Conservation (phyloP, 2,888 invertebrate species). For the Polyommatus iphigenia region DNA sequence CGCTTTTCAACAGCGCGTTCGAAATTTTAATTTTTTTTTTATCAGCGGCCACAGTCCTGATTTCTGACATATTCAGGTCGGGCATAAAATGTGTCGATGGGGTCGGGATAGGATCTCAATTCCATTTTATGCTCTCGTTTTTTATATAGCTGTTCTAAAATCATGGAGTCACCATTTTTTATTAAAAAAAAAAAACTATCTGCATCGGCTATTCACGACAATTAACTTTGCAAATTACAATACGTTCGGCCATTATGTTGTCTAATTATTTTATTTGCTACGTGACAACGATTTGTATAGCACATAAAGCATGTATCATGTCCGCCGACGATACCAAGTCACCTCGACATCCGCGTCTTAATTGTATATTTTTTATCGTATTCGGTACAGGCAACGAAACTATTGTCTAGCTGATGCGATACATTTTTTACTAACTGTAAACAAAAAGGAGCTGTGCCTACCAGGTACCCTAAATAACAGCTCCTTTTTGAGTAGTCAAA, state of each 20-base stretch:
- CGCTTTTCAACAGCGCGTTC: conserved; percentile 10
- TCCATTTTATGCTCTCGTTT: not conserved
- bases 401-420: not conserved
- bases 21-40: not conserved
- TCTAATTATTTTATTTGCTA: not conserved
- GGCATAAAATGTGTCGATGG: not conserved
- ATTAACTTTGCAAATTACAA: not conserved
- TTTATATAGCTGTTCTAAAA: not conserved
- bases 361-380: conserved; percentile 4
- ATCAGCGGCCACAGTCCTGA: not conserved
- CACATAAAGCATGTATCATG: conserved; percentile 11
- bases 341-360: not conserved
- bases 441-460: too few species aligned
- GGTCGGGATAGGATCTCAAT: not conserved
- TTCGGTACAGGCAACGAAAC: not conserved
- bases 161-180: not conserved
- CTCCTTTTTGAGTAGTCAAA: not conserved
- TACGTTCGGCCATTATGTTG: not conserved
- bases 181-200: not conserved
- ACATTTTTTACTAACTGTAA: not conserved
- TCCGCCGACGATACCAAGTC: not conserved
- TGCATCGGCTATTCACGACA: not conserved
- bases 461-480: not conserved
- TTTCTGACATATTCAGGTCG: not conserved
- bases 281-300: conserved; percentile 9